phyloP scores from a whole-genome alignment of 2,113 vertebrate genomes.

The Bubalus kerabau region DNA sequence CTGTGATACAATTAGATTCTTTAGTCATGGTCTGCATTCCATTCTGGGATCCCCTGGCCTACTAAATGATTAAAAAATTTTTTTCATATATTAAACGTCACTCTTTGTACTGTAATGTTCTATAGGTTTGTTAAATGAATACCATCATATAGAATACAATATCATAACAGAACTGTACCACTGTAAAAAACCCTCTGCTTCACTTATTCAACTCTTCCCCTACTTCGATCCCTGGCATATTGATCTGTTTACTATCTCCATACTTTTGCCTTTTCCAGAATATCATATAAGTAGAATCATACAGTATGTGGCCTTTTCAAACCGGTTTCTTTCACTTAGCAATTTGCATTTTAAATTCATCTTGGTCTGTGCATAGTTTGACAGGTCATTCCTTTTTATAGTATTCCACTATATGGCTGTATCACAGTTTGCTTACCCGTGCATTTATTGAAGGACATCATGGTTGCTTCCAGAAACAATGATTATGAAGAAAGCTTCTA shows the following conservation, averaged over 20 bases:
- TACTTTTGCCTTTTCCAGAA: slow-evolving; percentile 7
- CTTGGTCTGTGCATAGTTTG: neutral
- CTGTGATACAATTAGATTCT: neutral
- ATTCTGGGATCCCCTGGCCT: neutral
- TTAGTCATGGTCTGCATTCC: neutral
- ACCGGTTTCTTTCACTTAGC: neutral
- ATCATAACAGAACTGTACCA: neutral
- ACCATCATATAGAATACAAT: neutral
- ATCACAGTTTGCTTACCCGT: neutral
- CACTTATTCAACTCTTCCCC: neutral
- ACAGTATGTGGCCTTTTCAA: neutral
- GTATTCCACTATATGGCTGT: neutral
- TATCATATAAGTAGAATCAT: neutral
- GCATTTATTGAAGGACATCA: neutral
- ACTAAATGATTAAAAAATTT: neutral
- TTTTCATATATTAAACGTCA: neutral
- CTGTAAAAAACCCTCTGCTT: neutral
- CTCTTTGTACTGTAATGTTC: neutral
- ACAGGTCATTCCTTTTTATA: neutral
- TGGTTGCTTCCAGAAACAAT: neutral
- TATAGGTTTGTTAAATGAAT: neutral
- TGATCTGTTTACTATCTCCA: neutral
- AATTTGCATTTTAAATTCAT: neutral
- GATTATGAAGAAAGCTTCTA: neutral
- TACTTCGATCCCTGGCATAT: neutral